These are phyloP conservation scores for Chymomyza amoena DNA, from an alignment of 2,888 invertebrate genomes.

Conservation along the genomic window DNA sequence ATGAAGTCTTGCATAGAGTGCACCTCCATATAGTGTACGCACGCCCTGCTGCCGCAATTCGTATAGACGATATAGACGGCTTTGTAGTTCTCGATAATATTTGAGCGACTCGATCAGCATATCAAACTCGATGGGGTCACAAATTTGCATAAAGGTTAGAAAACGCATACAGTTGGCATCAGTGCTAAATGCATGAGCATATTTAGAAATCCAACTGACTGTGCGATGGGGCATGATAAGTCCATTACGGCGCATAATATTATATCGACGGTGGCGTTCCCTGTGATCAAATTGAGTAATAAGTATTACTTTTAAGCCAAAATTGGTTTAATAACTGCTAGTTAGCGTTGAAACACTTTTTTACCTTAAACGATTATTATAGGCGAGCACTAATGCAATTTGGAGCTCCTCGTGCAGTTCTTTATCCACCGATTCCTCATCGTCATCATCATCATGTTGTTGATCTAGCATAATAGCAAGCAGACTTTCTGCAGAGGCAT, in stretches of 20 bases:
- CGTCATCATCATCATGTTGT: constrained; percentile 39
- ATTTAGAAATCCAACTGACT: constrained; percentile 84
- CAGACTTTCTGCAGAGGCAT: constrained; percentile 88
- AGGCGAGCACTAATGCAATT: constrained; percentile 84
- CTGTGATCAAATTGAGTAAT: constrained; percentile 44
- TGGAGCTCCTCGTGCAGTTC: constrained; percentile 82
- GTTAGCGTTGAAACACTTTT: background rate
- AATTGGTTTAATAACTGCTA: background rate
- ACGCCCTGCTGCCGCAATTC: constrained; percentile 87
- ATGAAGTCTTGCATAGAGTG: constrained; percentile 84
- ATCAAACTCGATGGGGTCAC: constrained; percentile 86
- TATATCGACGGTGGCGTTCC: constrained; percentile 86
- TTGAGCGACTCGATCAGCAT: constrained; percentile 87
- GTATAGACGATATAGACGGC: constrained; percentile 81
- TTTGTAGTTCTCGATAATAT: constrained; percentile 84
- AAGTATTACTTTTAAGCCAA: background rate
- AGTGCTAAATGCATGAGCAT: constrained; percentile 82
- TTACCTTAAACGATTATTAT: constrained; percentile 85
- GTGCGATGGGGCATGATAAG: constrained; percentile 87
- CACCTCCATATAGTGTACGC: constrained; percentile 82
- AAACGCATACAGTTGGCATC: constrained; percentile 80
- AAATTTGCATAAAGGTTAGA: constrained; percentile 87
- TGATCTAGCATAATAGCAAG: constrained; percentile 76
- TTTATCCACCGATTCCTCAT: constrained; percentile 63
- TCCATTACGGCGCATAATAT: constrained; percentile 88